Conservation (phyloP, 2,113 vertebrate species). For the Sisor rabdophorus region DNA sequence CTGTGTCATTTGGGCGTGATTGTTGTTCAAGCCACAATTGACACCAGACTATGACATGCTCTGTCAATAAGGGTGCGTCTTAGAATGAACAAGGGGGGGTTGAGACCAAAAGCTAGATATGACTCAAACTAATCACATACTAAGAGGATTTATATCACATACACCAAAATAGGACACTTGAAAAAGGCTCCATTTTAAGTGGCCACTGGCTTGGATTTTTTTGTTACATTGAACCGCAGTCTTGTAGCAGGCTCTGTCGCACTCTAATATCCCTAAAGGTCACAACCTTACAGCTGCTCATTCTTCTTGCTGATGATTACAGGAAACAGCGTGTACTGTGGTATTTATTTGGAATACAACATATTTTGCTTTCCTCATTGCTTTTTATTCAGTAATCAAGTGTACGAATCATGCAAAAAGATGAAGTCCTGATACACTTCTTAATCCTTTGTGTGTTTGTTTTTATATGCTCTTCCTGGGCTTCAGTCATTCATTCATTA, state of each 20-base stretch:
- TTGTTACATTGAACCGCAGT: background rate
- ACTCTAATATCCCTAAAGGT: background rate
- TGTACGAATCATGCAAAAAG: too few relatives aligned
- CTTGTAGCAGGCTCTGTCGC: background rate
- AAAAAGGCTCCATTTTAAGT: background rate
- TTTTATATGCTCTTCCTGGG: too few relatives aligned
- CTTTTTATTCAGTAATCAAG: too few relatives aligned
- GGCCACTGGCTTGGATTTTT: background rate
- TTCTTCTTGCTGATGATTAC: slow-evolving; percentile 23
- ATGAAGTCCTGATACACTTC: too few relatives aligned
- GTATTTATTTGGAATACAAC: slow-evolving; percentile 4
- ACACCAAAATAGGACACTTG: background rate
- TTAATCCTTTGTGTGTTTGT: too few relatives aligned
- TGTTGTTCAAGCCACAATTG: background rate
- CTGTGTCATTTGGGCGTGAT: background rate
- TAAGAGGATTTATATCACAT: background rate
- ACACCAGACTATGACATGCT: background rate
- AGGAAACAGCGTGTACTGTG: slow-evolving; percentile 5
- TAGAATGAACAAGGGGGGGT: too few relatives aligned
- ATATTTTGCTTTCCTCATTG: slow-evolving; percentile 34
- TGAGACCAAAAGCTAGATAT: background rate
- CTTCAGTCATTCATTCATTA: too few relatives aligned
- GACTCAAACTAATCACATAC: background rate
- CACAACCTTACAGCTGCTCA: slow-evolving; percentile 11
- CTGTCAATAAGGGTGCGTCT: slow-evolving; percentile 9